Evolutionary conservation across 2,797 vertebrate species (phyloP).

Genomic region (Pangasius mekongensis): DNA sequence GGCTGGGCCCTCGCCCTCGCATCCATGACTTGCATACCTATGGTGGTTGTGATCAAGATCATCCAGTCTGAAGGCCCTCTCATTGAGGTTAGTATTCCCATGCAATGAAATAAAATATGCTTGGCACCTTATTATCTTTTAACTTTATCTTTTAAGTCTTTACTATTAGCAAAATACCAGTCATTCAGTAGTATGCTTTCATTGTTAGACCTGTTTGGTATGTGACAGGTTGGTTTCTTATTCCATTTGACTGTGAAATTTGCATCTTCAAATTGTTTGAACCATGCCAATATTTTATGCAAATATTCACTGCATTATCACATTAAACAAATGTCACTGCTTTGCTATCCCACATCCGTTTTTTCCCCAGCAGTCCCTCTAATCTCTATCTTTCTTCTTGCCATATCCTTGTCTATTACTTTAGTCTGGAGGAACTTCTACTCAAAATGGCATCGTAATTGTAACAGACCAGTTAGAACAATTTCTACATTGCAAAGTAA

Average conservation of each 20-base stretch:
- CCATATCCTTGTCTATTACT: not conserved
- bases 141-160: not conserved
- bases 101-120: not conserved
- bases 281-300: not conserved
- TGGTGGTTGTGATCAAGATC: slow-evolving; percentile 93
- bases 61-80: slow-evolving; percentile 89
- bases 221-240: too few relatives aligned
- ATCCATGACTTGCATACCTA: slow-evolving; percentile 96
- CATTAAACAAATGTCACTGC: not conserved
- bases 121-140: not conserved
- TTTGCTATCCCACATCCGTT: not conserved
- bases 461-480: not conserved
- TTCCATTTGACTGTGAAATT: slow-evolving; percentile 2
- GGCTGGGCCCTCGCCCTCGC: slow-evolving; percentile 93
- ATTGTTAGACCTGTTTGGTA: not conserved
- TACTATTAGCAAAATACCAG: not conserved
- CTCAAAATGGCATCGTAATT: not conserved
- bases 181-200: not conserved
- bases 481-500: not conserved
- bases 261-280: not conserved
- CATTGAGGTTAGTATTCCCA: slow-evolving; percentile 83
- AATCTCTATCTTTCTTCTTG: not conserved
- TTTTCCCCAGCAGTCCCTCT: not conserved
- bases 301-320: not conserved
- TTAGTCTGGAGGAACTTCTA: not conserved